Evolutionary conservation across 2,113 vertebrate genomes (phyloP), one percentile per base, ranked within the genome.

Genomic region (Rhineura floridana): DNA sequence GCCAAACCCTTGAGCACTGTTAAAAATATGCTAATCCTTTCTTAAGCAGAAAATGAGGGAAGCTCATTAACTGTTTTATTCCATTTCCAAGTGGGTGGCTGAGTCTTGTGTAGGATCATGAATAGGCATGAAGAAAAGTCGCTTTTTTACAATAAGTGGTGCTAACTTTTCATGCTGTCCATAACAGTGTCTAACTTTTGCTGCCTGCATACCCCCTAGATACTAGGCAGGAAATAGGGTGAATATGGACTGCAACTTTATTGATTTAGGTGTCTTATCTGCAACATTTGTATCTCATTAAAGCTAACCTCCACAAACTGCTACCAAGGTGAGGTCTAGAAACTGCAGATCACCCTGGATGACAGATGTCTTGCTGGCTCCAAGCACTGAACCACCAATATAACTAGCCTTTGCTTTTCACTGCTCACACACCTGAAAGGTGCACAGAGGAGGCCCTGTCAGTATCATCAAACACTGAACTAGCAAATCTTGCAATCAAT

Each of bases 11-110:
- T 87, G 77, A 93, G 88, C 2, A 1, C 0, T 0, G 90, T 94
- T 94, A 93, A 95, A 95, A 93, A 87, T 86, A 94, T 93, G 82
- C 81, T 94, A 91, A 95, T 95, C 92, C 84, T 95, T 95, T 72
- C 90, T 94, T 91, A 93, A 82, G 75, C 89, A 89, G 84, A 85
- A 93, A 95, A 90, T 77, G 25, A 78, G 89, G 21, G 50, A 12
- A 63, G 52, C 55, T 93, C 87, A 90, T 94, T 96, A 96, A 91
- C 89, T 92, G 85, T 95, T 96, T 95, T 93, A 96, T 96, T 95
- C 94, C 87, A 94, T 92, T 95, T 91, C 89, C 33, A 83, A 94
- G 93, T 94, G 90, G 91, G 83, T 90, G 93, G 91, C 93, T 91
- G 93, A 90, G 73, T 88, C 93, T 88, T 95, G 76, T 88, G 69